These are phyloP conservation scores for Asobara japonica DNA, from an alignment of 1,140 invertebrate genomes.

Conservation along the genomic window DNA sequence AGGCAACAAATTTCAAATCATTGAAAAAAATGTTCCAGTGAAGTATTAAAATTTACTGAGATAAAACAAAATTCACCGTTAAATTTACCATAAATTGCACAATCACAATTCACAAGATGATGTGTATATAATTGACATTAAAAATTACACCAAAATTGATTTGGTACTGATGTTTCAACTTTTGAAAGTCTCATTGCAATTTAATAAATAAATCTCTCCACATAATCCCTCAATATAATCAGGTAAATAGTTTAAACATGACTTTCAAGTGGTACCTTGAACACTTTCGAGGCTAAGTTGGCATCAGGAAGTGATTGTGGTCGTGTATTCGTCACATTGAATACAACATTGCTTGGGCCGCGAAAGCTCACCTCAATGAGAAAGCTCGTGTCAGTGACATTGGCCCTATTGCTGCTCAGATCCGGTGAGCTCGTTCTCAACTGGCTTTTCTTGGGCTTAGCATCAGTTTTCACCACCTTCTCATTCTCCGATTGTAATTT, in stretches of 20 bases:
- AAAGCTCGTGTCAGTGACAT: slow-evolving; percentile 60
- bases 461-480: slow-evolving; percentile 64
- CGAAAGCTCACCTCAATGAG: slow-evolving; percentile 69
- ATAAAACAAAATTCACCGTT: not conserved
- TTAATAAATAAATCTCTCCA: not conserved
- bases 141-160: slow-evolving; percentile 3
- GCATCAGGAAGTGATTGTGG: slow-evolving; percentile 70
- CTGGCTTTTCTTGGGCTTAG: slow-evolving; percentile 64
- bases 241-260: slow-evolving; percentile 61
- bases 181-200: not conserved
- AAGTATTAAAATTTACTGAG: not conserved
- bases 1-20: too few species aligned
- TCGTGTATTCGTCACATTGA: slow-evolving; percentile 67
- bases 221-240: not conserved
- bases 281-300: slow-evolving; percentile 63
- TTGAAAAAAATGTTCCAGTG: not conserved
- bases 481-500: slow-evolving; percentile 66
- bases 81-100: not conserved
- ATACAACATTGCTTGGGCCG: slow-evolving; percentile 67
- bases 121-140: slow-evolving; percentile 15
- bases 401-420: slow-evolving; percentile 66
- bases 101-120: slow-evolving; percentile 9
- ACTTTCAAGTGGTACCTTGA: slow-evolving; percentile 70
- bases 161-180: not conserved
- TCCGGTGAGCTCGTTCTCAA: slow-evolving; percentile 73